phyloP scores from a whole-genome alignment of 2,797 vertebrate species.

The Phoxinus dragarum region DNA sequence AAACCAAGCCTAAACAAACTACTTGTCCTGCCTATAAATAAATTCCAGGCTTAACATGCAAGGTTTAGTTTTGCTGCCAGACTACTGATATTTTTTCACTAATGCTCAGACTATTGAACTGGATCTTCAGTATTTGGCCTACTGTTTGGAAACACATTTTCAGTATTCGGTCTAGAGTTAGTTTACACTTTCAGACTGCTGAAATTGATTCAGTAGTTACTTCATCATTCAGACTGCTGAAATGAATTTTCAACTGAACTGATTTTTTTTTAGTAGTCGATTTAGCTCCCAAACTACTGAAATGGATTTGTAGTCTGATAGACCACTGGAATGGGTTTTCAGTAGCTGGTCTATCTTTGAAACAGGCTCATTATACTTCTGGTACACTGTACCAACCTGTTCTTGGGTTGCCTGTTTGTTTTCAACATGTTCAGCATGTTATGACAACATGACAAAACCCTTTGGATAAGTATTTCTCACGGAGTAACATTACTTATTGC shows the following conservation, averaged over 20 bases:
- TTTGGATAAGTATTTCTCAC: constrained; percentile 26
- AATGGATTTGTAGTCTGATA: constrained; percentile 1
- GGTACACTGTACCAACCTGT: constrained; percentile 27
- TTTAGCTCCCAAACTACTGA: not conserved
- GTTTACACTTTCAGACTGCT: not conserved
- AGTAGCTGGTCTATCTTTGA: not conserved
- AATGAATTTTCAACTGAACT: not conserved
- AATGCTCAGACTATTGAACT: not conserved
- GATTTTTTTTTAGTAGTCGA: not conserved
- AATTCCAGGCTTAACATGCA: too few relatives aligned
- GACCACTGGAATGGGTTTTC: constrained; percentile 4
- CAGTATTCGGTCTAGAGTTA: not conserved
- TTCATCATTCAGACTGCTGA: not conserved
- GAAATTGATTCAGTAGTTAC: not conserved
- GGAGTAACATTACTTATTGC: not conserved
- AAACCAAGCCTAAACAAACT: too few relatives aligned
- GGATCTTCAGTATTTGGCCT: not conserved
- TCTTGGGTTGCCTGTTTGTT: constrained; percentile 20
- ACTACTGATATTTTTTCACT: not conserved
- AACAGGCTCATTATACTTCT: not conserved
- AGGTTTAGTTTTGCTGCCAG: not conserved
- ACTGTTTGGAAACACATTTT: not conserved
- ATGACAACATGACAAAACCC: constrained; percentile 28
- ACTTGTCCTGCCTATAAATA: too few relatives aligned
- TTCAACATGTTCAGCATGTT: constrained; percentile 20